Percentiles rank a stretch among this genome's conserved stretches.
phyloP scores from a whole-genome alignment of 2,113 vertebrate species.

The Bos javanicus region DNA sequence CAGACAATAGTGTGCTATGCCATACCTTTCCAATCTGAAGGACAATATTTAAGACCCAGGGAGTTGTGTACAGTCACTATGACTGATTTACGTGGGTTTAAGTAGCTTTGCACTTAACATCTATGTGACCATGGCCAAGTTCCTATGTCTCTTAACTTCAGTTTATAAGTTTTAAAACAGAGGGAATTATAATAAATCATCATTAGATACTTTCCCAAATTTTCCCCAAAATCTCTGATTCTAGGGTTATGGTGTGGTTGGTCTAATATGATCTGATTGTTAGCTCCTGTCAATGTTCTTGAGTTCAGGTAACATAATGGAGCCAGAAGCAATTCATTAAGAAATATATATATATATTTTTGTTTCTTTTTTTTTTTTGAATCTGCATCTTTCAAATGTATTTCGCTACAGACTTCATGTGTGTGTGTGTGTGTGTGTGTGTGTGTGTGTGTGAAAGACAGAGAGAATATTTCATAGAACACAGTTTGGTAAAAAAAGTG shows the following conservation, averaged over 20 bases:
- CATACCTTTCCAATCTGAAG: neutral
- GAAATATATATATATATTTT: neutral
- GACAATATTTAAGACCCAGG: neutral
- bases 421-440: neutral
- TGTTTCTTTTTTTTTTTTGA: neutral
- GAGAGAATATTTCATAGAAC: neutral
- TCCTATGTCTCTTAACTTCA: neutral
- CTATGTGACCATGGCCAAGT: neutral
- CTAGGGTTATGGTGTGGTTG: neutral
- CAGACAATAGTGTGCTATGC: neutral
- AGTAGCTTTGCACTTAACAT: neutral
- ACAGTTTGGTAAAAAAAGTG: neutral
- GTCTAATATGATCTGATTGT: neutral
- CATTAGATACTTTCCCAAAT: neutral
- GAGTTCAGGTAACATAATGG: neutral
- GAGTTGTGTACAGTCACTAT: neutral
- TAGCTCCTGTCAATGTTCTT: neutral
- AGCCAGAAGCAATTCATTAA: neutral
- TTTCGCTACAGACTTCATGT: neutral
- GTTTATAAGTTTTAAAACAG: neutral
- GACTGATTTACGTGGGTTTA: neutral
- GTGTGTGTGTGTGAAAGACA: neutral
- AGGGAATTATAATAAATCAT: neutral
- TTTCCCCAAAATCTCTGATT: neutral
- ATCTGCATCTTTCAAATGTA: neutral